Percentiles rank a stretch among this genome's conserved stretches.
phyloP scores from a whole-genome alignment of 2,888 invertebrate genomes.

The Pyrgus malvae region DNA sequence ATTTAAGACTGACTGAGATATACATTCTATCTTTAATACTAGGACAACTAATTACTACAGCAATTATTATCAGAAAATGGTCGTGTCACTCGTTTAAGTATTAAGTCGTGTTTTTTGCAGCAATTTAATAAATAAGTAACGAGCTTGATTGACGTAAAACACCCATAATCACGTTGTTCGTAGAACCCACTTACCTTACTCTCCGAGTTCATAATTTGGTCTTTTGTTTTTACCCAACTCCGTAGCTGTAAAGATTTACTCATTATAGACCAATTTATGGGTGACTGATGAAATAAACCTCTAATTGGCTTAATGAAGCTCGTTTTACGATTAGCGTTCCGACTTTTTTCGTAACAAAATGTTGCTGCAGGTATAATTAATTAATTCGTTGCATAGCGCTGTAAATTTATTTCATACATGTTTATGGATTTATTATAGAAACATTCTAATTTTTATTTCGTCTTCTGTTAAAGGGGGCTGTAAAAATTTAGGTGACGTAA shows the following conservation, averaged over 20 bases:
- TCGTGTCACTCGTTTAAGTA: no score
- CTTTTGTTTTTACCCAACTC: conserved; percentile 15
- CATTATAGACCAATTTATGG: conserved; percentile 20
- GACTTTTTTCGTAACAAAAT: conserved; percentile 7
- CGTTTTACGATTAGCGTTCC: conserved; percentile 13
- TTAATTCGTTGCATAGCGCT: neutral
- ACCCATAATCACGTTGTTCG: conserved; percentile 16
- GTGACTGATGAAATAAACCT: conserved; percentile 24
- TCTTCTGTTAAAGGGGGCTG: no score
- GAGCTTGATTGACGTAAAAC: conserved; percentile 14
- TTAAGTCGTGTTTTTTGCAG: conserved; percentile 2
- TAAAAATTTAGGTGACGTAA: no score
- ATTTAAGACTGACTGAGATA: no score
- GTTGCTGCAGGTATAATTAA: neutral
- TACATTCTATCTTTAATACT: no score
- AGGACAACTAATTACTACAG: no score
- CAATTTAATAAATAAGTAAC: conserved; percentile 8
- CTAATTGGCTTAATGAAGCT: conserved; percentile 24
- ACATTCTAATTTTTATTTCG: no score
- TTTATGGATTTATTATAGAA: no score
- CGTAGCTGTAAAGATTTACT: conserved; percentile 20
- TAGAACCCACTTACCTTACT: conserved; percentile 5
- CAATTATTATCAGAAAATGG: no score
- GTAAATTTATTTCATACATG: neutral
- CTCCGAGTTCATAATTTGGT: conserved; percentile 3